Percentiles rank a stretch among this genome's conserved stretches.
phyloP scores from a whole-genome alignment of 2,797 vertebrate species.

The Cercopithecus diana region DNA sequence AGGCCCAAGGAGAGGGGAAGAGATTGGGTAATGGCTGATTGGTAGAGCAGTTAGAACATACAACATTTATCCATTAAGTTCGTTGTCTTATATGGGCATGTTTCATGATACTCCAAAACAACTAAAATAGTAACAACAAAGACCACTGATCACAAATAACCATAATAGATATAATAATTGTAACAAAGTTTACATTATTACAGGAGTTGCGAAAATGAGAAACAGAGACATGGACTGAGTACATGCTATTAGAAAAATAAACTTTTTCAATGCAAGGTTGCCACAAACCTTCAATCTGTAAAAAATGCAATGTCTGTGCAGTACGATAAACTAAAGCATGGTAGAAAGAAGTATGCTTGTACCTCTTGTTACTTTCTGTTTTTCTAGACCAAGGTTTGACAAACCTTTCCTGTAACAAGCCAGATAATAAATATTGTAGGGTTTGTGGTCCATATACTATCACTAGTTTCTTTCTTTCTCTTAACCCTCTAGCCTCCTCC shows the following conservation, averaged over 20 bases:
- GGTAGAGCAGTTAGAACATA: neutral
- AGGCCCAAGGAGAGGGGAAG: neutral
- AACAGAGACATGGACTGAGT: neutral
- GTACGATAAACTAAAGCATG: neutral
- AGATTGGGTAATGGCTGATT: neutral
- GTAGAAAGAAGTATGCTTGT: neutral
- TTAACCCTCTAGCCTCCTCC: neutral
- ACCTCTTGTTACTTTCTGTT: neutral
- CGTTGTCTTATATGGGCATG: no score
- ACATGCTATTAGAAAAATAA: neutral
- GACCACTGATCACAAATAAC: neutral
- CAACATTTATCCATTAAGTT: neutral
- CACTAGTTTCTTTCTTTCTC: neutral
- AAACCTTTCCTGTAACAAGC: neutral
- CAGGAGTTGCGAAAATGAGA: neutral
- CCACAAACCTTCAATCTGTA: neutral
- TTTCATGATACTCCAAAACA: neutral
- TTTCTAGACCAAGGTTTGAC: neutral
- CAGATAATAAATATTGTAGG: neutral
- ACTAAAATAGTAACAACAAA: neutral
- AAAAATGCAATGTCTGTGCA: neutral
- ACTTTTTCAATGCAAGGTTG: neutral
- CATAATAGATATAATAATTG: neutral
- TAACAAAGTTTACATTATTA: neutral
- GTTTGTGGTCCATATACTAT: neutral